These are phyloP conservation scores for Phaenicophaeus curvirostris DNA, from an alignment of 2,797 vertebrate species.

Conservation along the genomic window DNA sequence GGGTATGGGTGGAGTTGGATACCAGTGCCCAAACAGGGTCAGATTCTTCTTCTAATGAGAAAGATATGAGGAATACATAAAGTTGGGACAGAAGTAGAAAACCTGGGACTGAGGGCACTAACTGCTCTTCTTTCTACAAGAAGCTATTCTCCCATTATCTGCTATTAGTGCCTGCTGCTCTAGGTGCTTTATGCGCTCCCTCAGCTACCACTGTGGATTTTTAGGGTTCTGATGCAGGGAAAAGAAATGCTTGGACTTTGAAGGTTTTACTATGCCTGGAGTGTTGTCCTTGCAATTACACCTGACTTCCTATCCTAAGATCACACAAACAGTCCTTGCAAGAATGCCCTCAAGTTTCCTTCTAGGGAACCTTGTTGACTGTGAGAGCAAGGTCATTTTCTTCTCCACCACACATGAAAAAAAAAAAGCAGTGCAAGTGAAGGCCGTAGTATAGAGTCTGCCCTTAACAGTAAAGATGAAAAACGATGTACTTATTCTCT, in stretches of 20 bases:
- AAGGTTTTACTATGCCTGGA: neutral
- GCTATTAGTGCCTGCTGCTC: neutral
- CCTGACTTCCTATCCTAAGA: neutral
- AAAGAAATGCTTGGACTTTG: neutral
- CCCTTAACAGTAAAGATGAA: neutral
- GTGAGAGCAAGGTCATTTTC: neutral
- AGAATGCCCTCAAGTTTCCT: neutral
- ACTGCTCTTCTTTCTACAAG: neutral
- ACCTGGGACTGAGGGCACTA: neutral
- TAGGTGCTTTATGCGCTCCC: neutral
- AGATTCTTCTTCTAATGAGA: neutral
- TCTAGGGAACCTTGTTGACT: neutral
- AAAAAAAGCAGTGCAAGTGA: neutral
- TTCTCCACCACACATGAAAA: neutral
- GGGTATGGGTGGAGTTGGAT: neutral
- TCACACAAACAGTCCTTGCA: neutral
- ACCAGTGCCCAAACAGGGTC: neutral
- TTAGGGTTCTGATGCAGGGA: neutral
- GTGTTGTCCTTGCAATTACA: neutral
- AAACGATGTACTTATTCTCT: neutral
- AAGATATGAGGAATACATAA: neutral
- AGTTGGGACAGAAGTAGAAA: neutral
- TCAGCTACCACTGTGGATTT: neutral
- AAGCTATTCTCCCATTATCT: neutral
- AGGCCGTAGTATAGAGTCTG: neutral